Conservation (phyloP, 2,888 invertebrate species). For the Cactoblastis cactorum region DNA sequence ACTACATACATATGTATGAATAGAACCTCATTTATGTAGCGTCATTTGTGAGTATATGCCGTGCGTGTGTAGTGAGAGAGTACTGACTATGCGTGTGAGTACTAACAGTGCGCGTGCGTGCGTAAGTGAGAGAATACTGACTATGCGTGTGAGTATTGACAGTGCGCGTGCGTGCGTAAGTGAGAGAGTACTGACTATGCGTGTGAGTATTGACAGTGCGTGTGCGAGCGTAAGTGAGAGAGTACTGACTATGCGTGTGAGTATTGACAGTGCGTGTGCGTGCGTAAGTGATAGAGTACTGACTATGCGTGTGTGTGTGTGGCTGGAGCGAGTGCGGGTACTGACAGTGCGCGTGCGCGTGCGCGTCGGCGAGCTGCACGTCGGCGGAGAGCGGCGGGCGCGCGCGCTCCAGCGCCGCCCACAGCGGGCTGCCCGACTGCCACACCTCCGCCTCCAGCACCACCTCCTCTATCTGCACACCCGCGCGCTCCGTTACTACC, state of each 20-base stretch:
- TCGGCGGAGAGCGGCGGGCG: slow-evolving; percentile 57
- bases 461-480: slow-evolving; percentile 94
- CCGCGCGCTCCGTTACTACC: no score
- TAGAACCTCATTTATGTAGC: no score
- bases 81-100: no score
- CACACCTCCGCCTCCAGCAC: slow-evolving; percentile 95
- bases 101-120: not conserved
- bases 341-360: not conserved
- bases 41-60: no score
- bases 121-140: slow-evolving; percentile 27
- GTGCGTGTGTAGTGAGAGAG: no score
- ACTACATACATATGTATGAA: no score
- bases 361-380: slow-evolving; percentile 35
- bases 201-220: not conserved
- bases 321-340: not conserved
- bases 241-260: slow-evolving; percentile 42
- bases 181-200: slow-evolving; percentile 48
- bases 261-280: no score
- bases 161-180: slow-evolving; percentile 69
- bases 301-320: no score
- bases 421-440: slow-evolving; percentile 91
- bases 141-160: slow-evolving; percentile 50
- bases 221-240: not conserved
- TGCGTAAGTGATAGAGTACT: slow-evolving; percentile 36
- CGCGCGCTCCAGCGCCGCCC: slow-evolving; percentile 83